These are phyloP conservation scores for Aricia artaxerxes DNA, from an alignment of 2,888 invertebrate species.

Conservation along the genomic window DNA sequence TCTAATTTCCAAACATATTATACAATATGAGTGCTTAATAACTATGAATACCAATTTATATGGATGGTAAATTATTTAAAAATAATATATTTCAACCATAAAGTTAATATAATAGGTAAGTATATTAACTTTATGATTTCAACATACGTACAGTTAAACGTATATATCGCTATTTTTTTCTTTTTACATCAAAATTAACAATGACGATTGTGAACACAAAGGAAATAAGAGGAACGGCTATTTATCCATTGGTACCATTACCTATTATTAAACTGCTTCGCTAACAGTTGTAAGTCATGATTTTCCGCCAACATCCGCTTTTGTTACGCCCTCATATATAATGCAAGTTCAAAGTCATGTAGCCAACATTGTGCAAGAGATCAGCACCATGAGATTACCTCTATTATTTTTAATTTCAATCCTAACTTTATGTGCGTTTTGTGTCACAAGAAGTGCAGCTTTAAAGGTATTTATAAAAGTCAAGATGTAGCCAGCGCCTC, in stretches of 20 bases:
- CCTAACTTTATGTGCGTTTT: conserved; percentile 50
- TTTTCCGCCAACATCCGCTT: conserved; percentile 57
- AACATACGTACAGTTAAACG: background rate
- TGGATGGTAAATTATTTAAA: background rate
- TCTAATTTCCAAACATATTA: no score
- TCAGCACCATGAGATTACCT: conserved; percentile 58
- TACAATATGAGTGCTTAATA: no score
- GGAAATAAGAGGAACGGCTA: conserved; percentile 26
- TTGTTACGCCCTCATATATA: conserved; percentile 75
- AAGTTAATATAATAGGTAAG: background rate
- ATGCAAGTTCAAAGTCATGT: conserved; percentile 75
- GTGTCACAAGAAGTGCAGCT: conserved; percentile 47
- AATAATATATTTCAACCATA: background rate
- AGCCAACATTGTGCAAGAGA: conserved; percentile 55
- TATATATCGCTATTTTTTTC: background rate
- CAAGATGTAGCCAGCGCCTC: background rate
- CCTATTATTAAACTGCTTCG: conserved; percentile 34
- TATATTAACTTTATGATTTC: no score
- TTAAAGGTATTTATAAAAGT: conserved; percentile 53
- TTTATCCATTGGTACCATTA: conserved; percentile 30
- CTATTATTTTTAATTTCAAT: conserved; percentile 49
- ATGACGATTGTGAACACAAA: conserved; percentile 17
- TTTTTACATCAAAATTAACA: conserved; percentile 4
- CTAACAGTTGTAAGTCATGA: conserved; percentile 56
- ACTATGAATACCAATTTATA: background rate